Evolutionary conservation across 2,888 invertebrate species (phyloP).

Genomic region (Resseliella maxima): DNA sequence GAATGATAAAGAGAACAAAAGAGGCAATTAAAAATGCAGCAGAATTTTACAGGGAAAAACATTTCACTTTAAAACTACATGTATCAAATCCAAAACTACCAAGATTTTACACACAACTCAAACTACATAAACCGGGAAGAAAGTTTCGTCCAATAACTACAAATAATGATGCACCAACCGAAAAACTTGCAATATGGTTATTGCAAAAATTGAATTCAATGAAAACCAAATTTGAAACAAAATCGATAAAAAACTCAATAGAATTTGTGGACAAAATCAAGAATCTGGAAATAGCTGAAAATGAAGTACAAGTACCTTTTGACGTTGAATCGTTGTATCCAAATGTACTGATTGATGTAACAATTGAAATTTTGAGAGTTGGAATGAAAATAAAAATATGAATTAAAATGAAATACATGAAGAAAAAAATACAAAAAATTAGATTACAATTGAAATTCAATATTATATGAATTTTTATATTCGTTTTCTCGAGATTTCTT

Average conservation of each 20-base stretch:
- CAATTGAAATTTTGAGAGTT: too few species aligned
- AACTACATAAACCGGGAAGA: slow-evolving; percentile 7
- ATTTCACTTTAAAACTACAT: not conserved
- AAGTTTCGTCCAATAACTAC: not conserved
- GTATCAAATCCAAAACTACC: not conserved
- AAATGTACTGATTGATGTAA: not conserved
- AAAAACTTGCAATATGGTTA: slow-evolving; percentile 4
- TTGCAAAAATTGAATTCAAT: not conserved
- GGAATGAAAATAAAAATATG: too few species aligned
- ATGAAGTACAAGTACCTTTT: not conserved
- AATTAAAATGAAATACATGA: too few species aligned
- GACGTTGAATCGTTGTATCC: not conserved
- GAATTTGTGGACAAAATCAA: not conserved
- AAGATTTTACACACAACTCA: not conserved
- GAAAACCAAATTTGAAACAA: not conserved
- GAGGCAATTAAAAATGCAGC: not conserved
- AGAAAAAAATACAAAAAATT: too few species aligned
- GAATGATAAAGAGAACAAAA: not conserved
- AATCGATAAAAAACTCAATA: not conserved
- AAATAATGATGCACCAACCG: not conserved
- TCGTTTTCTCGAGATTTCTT: too few species aligned
- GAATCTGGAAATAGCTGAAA: not conserved
- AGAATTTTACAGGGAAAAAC: not conserved
- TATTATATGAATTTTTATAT: too few species aligned
- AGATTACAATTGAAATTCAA: too few species aligned